Conservation (phyloP, 2,888 invertebrate species). For the Argynnis bischoffii region DNA sequence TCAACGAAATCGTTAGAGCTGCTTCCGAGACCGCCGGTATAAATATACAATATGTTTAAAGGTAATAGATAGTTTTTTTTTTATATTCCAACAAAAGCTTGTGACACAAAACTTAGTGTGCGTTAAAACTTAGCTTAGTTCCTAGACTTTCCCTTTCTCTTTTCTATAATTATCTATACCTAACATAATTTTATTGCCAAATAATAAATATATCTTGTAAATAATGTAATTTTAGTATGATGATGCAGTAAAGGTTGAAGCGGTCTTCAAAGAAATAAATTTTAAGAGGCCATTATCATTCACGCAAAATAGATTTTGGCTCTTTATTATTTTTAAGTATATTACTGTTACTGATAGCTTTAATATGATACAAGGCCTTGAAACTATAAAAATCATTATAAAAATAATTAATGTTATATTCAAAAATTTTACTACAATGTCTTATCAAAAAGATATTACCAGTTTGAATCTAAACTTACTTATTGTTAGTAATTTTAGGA, state of each 20-base stretch:
- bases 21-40: too few species aligned
- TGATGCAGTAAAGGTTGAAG: slow-evolving; percentile 33
- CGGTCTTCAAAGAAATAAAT: slow-evolving; percentile 16
- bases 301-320: slow-evolving; percentile 3
- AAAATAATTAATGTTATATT: not conserved
- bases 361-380: slow-evolving; percentile 16
- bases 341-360: slow-evolving; percentile 12
- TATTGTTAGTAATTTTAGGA: too few species aligned
- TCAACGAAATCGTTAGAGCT: too few species aligned
- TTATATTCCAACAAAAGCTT: not conserved
- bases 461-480: too few species aligned
- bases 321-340: slow-evolving; percentile 12
- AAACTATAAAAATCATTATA: slow-evolving; percentile 4
- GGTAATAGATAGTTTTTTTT: not conserved
- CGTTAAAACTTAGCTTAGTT: slow-evolving; percentile 32
- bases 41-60: too few species aligned
- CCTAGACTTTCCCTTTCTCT: slow-evolving; percentile 33
- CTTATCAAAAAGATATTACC: too few species aligned
- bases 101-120: slow-evolving; percentile 18
- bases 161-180: slow-evolving; percentile 21
- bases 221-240: slow-evolving; percentile 24
- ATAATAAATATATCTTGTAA: slow-evolving; percentile 30
- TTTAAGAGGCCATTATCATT: slow-evolving; percentile 9
- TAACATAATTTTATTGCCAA: slow-evolving; percentile 37
- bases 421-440: too few species aligned